A percentile compares a stretch with the other conserved stretches of the same genome.
These are phyloP conservation scores for Calameuta pallipes DNA, from an alignment of 2,888 invertebrate species.

Conservation along the genomic window DNA sequence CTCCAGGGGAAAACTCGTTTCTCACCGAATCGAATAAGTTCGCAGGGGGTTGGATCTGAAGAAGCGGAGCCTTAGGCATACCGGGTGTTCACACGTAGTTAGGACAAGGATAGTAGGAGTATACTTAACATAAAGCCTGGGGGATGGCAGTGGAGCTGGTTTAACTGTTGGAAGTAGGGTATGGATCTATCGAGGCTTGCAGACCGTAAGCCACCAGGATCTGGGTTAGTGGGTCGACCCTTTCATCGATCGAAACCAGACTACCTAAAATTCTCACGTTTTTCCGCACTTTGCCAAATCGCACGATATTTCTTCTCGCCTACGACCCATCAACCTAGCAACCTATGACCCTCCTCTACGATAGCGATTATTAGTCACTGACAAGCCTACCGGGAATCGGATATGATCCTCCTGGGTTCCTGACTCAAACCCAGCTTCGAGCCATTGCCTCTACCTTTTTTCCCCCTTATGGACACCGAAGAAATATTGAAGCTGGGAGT, in stretches of 20 bases:
- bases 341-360: background rate
- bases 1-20: background rate
- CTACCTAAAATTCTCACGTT: constrained; percentile 40
- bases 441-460: background rate
- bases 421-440: background rate
- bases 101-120: background rate
- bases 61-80: background rate
- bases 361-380: constrained; percentile 8
- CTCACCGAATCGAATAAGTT: background rate
- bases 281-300: constrained; percentile 23
- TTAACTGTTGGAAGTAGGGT: background rate
- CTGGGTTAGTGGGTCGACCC: constrained; percentile 52
- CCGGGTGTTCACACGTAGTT: background rate
- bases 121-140: background rate
- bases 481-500: background rate
- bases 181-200: constrained; percentile 37
- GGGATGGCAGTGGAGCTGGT: background rate
- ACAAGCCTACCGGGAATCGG: background rate
- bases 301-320: background rate
- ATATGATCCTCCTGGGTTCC: background rate
- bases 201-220: constrained; percentile 39
- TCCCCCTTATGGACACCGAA: background rate
- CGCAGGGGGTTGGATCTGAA: background rate
- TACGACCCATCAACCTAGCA: background rate
- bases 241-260: constrained; percentile 47